Conservation (phyloP, 2,113 vertebrate genomes). For the Rhinolophus ferrumequinum region DNA sequence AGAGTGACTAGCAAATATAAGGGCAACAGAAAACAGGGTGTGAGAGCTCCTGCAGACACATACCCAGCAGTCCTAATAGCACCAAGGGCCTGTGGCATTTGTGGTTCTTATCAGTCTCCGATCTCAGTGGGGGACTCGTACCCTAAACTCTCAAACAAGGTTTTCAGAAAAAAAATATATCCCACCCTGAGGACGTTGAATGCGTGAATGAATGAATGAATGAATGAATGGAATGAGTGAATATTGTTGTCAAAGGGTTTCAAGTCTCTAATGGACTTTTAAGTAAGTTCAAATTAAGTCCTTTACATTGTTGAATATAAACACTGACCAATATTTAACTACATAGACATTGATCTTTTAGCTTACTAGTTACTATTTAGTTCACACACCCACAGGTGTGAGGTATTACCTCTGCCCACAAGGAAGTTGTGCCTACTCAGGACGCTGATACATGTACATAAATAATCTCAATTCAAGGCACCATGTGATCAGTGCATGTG, state of each 20-base stretch:
- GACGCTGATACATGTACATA: background rate
- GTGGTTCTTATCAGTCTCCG: background rate
- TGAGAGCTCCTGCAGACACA: background rate
- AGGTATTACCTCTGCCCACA: background rate
- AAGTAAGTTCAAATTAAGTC: background rate
- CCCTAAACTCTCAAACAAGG: background rate
- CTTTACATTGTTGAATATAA: constrained; percentile 22
- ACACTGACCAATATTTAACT: background rate
- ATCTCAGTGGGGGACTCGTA: background rate
- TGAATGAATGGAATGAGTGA: background rate
- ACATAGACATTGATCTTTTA: background rate
- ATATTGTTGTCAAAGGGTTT: constrained; percentile 4
- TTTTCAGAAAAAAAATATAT: background rate
- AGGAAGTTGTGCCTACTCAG: background rate
- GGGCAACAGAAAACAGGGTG: background rate
- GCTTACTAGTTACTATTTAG: background rate
- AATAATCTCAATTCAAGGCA: background rate
- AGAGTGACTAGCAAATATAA: fast-evolving
- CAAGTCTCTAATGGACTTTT: background rate
- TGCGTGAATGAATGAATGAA: background rate
- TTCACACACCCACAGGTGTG: background rate
- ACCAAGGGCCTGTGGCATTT: background rate
- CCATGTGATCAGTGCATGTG: too few species aligned
- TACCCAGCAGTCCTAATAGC: background rate
- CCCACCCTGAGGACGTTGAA: background rate